Evolutionary conservation across 2,797 vertebrate genomes (phyloP).

Genomic region (Scleropages formosus): DNA sequence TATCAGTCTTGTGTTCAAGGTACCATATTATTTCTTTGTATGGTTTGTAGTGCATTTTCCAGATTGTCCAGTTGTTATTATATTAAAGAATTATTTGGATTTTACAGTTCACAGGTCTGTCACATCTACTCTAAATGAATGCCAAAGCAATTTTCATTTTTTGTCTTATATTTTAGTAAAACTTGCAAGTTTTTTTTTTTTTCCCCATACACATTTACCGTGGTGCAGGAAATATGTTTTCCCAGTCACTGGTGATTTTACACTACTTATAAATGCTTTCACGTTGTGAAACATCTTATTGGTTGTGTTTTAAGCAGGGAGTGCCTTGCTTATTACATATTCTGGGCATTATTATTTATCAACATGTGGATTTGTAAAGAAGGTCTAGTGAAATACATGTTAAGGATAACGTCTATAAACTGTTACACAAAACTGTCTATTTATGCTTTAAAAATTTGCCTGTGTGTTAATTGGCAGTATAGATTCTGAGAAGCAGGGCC

Average conservation of each 20-base stretch:
- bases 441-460: background rate
- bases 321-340: too few species aligned
- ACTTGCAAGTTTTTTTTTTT: constrained; percentile 31
- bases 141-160: constrained; percentile 35
- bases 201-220: constrained; percentile 18
- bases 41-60: background rate
- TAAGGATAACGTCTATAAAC: background rate
- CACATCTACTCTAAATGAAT: constrained; percentile 33
- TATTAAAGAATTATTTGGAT: constrained; percentile 27
- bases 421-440: background rate
- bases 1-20: too few species aligned
- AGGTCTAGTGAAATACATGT: too few species aligned
- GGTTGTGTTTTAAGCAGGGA: background rate
- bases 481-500: background rate
- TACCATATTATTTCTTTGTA: too few species aligned
- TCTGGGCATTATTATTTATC: background rate
- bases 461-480: background rate
- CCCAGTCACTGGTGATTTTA: constrained; percentile 28
- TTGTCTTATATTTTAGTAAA: constrained; percentile 35
- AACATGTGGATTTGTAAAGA: background rate
- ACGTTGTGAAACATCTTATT: constrained; percentile 1
- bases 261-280: constrained; percentile 17
- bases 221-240: constrained; percentile 32
- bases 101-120: constrained; percentile 34
- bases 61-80: background rate